A percentile compares a stretch with the other conserved stretches of the same genome.
These are phyloP conservation scores for Penaeus monodon DNA, from an alignment of 2,888 invertebrate genomes.

Conservation along the genomic window DNA sequence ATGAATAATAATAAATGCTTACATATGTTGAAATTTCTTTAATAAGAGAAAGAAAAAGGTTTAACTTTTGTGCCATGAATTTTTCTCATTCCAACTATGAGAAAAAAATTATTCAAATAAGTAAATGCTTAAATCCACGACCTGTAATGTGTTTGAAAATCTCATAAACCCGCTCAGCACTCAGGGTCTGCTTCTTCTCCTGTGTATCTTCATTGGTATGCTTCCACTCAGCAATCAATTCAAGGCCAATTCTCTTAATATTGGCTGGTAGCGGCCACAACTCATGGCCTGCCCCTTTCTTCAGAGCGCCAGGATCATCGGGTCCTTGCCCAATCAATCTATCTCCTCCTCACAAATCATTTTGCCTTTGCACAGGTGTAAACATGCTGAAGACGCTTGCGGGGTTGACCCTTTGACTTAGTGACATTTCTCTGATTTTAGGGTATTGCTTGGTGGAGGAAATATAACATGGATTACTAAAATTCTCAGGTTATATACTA, in stretches of 20 bases:
- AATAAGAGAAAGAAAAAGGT: no score
- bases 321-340: constrained; percentile 81
- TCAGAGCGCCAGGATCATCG: constrained; percentile 63
- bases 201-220: constrained; percentile 98
- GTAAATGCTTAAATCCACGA: constrained; percentile 10
- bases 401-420: constrained; percentile 96
- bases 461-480: background rate
- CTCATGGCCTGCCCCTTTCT: constrained; percentile 85
- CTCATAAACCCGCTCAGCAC: constrained; percentile 97
- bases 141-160: constrained; percentile 87
- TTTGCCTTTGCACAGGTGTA: constrained; percentile 97
- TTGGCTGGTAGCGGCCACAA: constrained; percentile 97
- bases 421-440: constrained; percentile 91
- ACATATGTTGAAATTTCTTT: no score
- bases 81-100: background rate
- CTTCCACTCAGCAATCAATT: constrained; percentile 98
- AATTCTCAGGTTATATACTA: background rate
- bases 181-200: constrained; percentile 89
- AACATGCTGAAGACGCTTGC: constrained; percentile 93
- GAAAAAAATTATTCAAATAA: background rate
- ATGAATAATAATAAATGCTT: no score
- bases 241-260: constrained; percentile 88
- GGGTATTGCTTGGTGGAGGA: constrained; percentile 74
- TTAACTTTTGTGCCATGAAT: no score
- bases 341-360: constrained; percentile 97